phyloP scores from a whole-genome alignment of 2,888 invertebrate species.

The Lapara coniferarum region DNA sequence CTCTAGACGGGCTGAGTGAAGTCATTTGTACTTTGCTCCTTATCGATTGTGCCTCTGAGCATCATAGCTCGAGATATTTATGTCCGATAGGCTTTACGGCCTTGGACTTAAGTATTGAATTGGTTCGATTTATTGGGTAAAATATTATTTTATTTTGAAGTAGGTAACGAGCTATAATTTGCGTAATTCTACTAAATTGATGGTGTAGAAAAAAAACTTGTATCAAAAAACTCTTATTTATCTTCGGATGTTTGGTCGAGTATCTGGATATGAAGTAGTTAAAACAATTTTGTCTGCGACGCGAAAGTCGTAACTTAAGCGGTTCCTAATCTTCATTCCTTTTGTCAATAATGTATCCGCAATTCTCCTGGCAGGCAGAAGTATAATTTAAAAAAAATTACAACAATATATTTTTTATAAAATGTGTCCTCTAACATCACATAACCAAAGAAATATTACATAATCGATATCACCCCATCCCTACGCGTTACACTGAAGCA shows the following conservation, averaged over 20 bases:
- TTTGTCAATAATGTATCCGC: too few species aligned
- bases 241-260: too few species aligned
- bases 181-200: neutral
- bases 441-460: neutral
- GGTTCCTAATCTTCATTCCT: too few species aligned
- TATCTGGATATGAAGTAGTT: too few species aligned
- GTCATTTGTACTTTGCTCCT: conserved; percentile 52
- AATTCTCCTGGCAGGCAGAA: too few species aligned
- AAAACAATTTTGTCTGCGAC: too few species aligned
- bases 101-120: conserved; percentile 67
- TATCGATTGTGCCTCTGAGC: conserved; percentile 59
- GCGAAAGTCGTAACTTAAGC: too few species aligned
- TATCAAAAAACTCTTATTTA: too few species aligned
- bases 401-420: too few species aligned
- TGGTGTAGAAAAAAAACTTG: too few species aligned
- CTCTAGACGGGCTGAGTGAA: conserved; percentile 58
- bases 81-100: conserved; percentile 57
- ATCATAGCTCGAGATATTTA: conserved; percentile 52
- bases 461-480: conserved; percentile 38
- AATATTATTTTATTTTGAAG: conserved; percentile 16
- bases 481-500: conserved; percentile 50
- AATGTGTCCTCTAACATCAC: neutral
- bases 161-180: neutral
- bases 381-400: too few species aligned
- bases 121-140: conserved; percentile 50